A percentile compares a stretch with the other conserved stretches of the same genome.
phyloP scores from a whole-genome alignment of 2,888 invertebrate species.

The Neria commutata region DNA sequence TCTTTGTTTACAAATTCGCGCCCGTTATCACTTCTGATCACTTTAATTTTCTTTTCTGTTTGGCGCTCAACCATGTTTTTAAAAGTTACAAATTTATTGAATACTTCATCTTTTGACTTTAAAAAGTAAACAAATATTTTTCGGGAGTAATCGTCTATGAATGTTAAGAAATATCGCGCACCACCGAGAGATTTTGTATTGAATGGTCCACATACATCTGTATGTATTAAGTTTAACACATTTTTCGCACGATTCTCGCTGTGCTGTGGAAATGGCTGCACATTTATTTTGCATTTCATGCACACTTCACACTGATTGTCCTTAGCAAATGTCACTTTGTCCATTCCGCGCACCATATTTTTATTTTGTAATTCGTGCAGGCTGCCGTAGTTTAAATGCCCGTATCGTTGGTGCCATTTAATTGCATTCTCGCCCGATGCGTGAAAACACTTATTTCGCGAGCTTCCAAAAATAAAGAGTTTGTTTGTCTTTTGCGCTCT shows the following conservation, averaged over 20 bases:
- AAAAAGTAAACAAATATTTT: conserved; percentile 21
- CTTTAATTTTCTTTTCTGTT: conserved; percentile 21
- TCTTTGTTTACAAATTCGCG: conserved; percentile 16
- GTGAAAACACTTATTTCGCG: too few species aligned
- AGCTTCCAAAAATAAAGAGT: background rate
- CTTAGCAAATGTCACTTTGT: too few species aligned
- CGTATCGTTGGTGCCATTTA: too few species aligned
- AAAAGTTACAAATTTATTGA: conserved; percentile 21
- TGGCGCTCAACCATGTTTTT: conserved; percentile 22
- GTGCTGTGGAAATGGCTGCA: too few species aligned
- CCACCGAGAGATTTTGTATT: conserved; percentile 21
- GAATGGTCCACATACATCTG: conserved; percentile 29
- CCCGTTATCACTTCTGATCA: conserved; percentile 27
- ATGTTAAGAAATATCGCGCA: conserved; percentile 23
- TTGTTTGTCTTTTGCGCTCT: background rate
- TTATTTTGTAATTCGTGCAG: too few species aligned
- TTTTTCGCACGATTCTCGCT: too few species aligned
- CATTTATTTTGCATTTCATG: too few species aligned
- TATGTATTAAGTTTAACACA: conserved; percentile 24
- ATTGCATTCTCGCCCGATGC: too few species aligned
- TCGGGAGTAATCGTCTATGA: conserved; percentile 25
- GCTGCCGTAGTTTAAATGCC: too few species aligned
- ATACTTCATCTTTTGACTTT: conserved; percentile 23
- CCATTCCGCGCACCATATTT: too few species aligned
- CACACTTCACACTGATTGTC: too few species aligned